These are phyloP conservation scores for Rhynchotus rufescens DNA, from an alignment of 2,797 vertebrate genomes.

Conservation along the genomic window DNA sequence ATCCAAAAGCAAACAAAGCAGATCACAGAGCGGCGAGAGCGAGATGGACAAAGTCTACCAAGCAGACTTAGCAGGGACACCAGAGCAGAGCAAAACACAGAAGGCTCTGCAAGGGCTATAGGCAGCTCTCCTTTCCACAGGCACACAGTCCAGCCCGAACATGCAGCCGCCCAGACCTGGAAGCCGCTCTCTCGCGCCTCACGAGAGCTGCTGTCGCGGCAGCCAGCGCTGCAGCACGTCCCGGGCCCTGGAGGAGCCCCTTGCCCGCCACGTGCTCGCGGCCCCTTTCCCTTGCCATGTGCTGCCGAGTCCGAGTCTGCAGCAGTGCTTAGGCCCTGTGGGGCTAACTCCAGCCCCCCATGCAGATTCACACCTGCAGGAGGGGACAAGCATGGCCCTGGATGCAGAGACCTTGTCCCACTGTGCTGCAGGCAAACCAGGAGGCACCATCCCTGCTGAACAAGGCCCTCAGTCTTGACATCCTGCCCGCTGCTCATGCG, in stretches of 20 bases:
- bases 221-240: neutral
- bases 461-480: neutral
- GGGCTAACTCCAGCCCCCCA: constrained; percentile 30
- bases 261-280: fast-evolving
- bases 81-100: neutral
- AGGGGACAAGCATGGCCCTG: constrained; percentile 18
- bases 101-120: neutral
- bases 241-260: constrained; percentile 20
- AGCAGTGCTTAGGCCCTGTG: neutral
- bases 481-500: neutral
- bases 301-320: neutral
- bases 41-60: neutral
- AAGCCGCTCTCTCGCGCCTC: constrained; percentile 6
- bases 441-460: constrained; percentile 53
- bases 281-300: neutral
- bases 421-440: constrained; percentile 3
- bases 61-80: neutral
- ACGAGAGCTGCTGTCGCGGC: constrained; percentile 12
- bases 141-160: neutral
- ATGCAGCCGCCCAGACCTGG: constrained; percentile 2
- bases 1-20: neutral
- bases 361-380: constrained; percentile 6
- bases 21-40: neutral
- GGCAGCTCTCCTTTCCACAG: neutral
- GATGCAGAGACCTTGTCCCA: constrained; percentile 36